Evolutionary conservation across 2,113 vertebrate species (phyloP).

Genomic region (Diadophis punctatus): DNA sequence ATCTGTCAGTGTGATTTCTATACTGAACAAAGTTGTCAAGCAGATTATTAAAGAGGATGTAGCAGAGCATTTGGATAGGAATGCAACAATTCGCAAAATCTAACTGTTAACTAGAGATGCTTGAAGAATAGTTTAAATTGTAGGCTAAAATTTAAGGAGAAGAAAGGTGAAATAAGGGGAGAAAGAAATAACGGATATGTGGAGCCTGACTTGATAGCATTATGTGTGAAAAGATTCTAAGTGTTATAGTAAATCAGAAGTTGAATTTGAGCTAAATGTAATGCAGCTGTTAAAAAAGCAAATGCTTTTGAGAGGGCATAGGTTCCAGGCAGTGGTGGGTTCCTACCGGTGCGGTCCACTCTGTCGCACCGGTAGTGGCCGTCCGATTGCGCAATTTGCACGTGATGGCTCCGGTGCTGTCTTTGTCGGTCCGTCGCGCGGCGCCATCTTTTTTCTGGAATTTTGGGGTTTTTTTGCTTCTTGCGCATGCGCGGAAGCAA

Average conservation of each 20-base stretch:
- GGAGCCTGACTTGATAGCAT: background rate
- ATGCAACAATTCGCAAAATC: background rate
- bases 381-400: too few species aligned
- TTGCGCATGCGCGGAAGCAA: too few species aligned
- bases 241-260: background rate
- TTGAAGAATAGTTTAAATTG: background rate
- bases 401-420: too few species aligned
- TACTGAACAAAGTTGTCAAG: too few species aligned
- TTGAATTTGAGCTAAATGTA: background rate
- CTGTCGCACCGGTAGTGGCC: too few species aligned
- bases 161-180: background rate
- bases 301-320: background rate
- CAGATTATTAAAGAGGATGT: too few species aligned
- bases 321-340: too few species aligned
- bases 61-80: background rate
- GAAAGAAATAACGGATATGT: background rate
- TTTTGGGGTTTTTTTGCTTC: too few species aligned
- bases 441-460: too few species aligned
- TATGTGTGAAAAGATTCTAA: background rate
- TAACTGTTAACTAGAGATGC: background rate
- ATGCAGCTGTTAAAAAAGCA: background rate
- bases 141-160: background rate
- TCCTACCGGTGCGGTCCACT: too few species aligned
- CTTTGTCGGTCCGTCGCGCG: too few species aligned
- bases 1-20: too few species aligned